Evolutionary conservation across 2,888 invertebrate species (phyloP), one percentile per base, ranked within the genome.

Genomic region (Xestoiulus laeticollis): DNA sequence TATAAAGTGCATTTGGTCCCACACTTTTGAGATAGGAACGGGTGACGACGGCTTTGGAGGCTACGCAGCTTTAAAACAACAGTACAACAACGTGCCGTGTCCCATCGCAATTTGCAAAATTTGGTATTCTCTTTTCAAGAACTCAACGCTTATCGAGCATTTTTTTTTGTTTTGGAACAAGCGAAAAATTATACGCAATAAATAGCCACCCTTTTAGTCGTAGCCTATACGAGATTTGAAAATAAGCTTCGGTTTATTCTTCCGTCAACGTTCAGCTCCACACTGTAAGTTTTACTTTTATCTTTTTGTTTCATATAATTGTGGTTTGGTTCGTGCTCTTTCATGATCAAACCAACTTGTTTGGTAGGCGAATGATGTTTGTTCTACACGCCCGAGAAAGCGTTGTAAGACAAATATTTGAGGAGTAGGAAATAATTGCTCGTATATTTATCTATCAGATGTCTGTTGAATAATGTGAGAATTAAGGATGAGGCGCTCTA

Each of bases 11-110:
- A 0, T 68, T 68, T 26, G 26, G 68, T 10, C 26, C 68, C 22
- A 68, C 68, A 68, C 68, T 68, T 59, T 68, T 68, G 68, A 68
- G 68, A 68, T 26, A 26, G 68, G 68, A 68, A 68, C 68, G 68
- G 68, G 68, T 68, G 68, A n/a, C 68, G 68, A 68, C 22, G 68
- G 68, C 68, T 26, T 68, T 68, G 68, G 68, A 26, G 6, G 68
- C 68, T 68, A 68, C 68, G 68, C 68, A 68, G 68, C 68, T 68
- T 10, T n/a, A 59, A 8, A 22, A 22, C 2, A 22, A n/a, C n/a
- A n/a, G n/a, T 68, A 26, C 10, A 68, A 68, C 68, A 68, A 68
- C 68, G 68, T 68, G 68, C 38, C 68, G 26, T 68, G 26, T 26
- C 59, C 59, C 22, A 19, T 12, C 53, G 16, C 16, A n/a, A n/a